Conservation (phyloP, 2,888 invertebrate genomes). For the Cerastoderma edule region DNA sequence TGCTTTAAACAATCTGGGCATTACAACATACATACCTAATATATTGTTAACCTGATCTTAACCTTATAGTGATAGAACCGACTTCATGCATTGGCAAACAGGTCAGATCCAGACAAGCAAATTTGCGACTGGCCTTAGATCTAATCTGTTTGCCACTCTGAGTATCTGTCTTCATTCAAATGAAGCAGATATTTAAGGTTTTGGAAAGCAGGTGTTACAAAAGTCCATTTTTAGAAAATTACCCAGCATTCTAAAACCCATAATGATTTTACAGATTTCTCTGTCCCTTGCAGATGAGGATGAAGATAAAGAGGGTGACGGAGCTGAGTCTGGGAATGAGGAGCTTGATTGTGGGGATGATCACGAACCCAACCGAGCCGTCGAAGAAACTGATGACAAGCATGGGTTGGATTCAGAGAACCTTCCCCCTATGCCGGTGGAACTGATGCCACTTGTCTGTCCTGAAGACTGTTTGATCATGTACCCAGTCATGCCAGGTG, state of each 20-base stretch:
- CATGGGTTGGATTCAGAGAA: not conserved
- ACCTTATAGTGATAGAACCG: no score
- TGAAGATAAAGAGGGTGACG: not conserved
- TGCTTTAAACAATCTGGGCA: no score
- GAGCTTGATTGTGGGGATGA: not conserved
- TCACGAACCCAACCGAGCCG: not conserved
- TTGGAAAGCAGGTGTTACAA: not conserved
- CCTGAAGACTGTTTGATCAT: constrained; percentile 17
- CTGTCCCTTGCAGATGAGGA: not conserved
- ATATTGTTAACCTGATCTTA: no score
- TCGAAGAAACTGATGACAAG: not conserved
- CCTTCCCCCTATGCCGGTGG: not conserved
- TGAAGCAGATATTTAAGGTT: not conserved
- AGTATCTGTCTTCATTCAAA: not conserved
- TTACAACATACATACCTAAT: no score
- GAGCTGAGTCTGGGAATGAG: not conserved
- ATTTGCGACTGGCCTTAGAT: no score
- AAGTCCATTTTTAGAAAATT: not conserved
- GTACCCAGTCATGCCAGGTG: constrained; percentile 24
- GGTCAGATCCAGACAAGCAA: no score
- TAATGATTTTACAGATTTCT: constrained; percentile 1
- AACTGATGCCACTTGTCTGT: not conserved
- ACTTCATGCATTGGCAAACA: no score
- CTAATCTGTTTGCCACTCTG: no score
- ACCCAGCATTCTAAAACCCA: no score